A percentile compares a stretch with the other conserved stretches of the same genome.
Evolutionary conservation across 2,113 vertebrate genomes (phyloP).

Genomic region (Prietella phreatophila): DNA sequence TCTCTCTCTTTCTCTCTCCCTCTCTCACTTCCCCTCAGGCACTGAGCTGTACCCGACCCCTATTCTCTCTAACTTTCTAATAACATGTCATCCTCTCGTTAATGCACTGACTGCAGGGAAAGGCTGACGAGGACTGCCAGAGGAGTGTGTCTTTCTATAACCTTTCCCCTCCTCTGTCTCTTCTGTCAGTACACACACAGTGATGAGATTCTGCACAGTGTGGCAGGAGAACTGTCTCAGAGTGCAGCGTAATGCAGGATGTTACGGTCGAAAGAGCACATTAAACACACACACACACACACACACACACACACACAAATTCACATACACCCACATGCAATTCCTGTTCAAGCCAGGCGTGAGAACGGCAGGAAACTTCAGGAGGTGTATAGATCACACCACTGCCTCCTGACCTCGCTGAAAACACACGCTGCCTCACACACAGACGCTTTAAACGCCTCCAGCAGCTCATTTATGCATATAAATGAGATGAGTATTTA

Average conservation of each 20-base stretch:
- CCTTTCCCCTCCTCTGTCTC: slow-evolving; percentile 40
- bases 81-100: slow-evolving; percentile 47
- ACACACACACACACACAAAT: neutral
- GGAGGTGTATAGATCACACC: slow-evolving; percentile 23
- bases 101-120: slow-evolving; percentile 32
- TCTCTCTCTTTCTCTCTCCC: slow-evolving; percentile 17
- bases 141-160: slow-evolving; percentile 31
- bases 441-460: neutral
- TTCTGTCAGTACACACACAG: slow-evolving; percentile 28
- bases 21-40: slow-evolving; percentile 31
- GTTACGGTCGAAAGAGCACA: neutral
- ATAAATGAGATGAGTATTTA: too few species aligned
- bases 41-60: neutral
- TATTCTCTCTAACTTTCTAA: slow-evolving; percentile 34
- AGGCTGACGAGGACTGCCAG: slow-evolving; percentile 34
- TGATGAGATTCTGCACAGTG: slow-evolving; percentile 4
- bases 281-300: neutral
- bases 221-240: neutral
- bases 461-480: neutral
- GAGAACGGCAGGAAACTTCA: slow-evolving; percentile 8
- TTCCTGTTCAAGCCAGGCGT: neutral
- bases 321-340: neutral
- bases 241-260: neutral
- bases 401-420: slow-evolving; percentile 46
- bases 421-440: neutral